phyloP scores from a whole-genome alignment of 2,888 invertebrate genomes.

The Onchidella celtica region DNA sequence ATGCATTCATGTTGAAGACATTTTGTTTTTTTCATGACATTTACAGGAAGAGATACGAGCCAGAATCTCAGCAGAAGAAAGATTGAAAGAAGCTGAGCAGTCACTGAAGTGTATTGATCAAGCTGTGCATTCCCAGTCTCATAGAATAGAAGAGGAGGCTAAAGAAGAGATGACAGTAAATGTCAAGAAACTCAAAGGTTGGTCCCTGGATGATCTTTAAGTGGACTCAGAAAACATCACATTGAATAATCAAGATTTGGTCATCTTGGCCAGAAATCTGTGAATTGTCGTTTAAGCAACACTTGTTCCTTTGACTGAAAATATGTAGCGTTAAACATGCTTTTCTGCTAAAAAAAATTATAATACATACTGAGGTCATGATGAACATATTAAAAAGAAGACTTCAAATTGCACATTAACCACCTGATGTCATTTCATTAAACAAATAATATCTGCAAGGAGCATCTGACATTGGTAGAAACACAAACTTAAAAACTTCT shows the following conservation, averaged over 20 bases:
- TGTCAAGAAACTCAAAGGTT: constrained; percentile 80
- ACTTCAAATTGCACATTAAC: neutral
- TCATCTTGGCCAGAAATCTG: too few species aligned
- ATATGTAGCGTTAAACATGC: too few species aligned
- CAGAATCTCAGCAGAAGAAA: constrained; percentile 79
- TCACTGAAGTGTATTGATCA: constrained; percentile 79
- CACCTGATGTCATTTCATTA: neutral
- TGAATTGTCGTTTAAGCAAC: too few species aligned
- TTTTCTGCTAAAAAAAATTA: too few species aligned
- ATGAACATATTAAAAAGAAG: neutral
- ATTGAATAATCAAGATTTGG: too few species aligned
- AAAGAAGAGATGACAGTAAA: constrained; percentile 81
- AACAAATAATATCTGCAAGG: neutral
- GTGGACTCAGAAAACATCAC: too few species aligned
- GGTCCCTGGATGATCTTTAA: too few species aligned
- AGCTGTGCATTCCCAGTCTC: constrained; percentile 74
- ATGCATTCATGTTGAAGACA: too few species aligned
- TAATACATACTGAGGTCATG: too few species aligned
- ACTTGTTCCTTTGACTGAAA: too few species aligned
- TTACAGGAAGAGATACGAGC: constrained; percentile 80
- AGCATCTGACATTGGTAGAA: neutral
- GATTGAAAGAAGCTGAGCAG: constrained; percentile 76
- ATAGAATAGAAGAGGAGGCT: constrained; percentile 74
- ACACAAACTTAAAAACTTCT: neutral
- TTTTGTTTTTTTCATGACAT: too few species aligned